Evolutionary conservation across 2,888 invertebrate species (phyloP).

Genomic region (Diaprepes abbreviatus): DNA sequence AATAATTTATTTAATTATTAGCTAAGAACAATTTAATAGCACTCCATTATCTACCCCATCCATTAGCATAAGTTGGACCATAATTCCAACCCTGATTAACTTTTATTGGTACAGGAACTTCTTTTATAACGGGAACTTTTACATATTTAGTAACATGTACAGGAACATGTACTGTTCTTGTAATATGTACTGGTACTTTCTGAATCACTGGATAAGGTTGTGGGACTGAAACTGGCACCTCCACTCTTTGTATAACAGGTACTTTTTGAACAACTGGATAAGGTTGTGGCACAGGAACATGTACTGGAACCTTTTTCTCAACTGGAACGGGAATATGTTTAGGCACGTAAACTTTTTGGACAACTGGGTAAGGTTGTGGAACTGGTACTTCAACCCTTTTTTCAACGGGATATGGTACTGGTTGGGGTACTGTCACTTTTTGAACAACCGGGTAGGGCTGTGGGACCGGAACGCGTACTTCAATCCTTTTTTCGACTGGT

Average conservation of each 20-base stretch:
- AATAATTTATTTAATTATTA: too few species aligned
- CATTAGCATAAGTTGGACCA: too few species aligned
- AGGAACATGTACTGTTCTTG: not conserved
- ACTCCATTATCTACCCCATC: too few species aligned
- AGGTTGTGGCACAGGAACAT: conserved; percentile 1
- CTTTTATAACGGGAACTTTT: conserved; percentile 1
- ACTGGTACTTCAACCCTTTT: conserved; percentile 5
- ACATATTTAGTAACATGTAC: conserved; percentile 11
- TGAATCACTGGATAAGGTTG: too few species aligned
- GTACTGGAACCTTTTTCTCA: conserved; percentile 10
- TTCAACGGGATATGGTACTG: conserved; percentile 8
- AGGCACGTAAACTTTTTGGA: not conserved
- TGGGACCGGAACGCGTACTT: conserved; percentile 11
- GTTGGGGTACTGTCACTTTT: conserved; percentile 9
- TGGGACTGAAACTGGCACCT: too few species aligned
- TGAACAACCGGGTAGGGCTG: not conserved
- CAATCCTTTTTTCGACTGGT: not conserved
- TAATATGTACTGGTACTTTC: not conserved
- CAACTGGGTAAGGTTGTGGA: conserved; percentile 8
- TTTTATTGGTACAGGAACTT: conserved; percentile 1
- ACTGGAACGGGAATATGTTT: conserved; percentile 10
- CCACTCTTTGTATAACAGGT: not conserved
- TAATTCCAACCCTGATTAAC: too few species aligned
- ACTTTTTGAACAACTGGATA: not conserved
- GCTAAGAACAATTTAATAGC: too few species aligned